Percentiles rank a stretch among this genome's conserved stretches.
phyloP scores from a whole-genome alignment of 2,113 vertebrate species.

The Colaptes auratus region DNA sequence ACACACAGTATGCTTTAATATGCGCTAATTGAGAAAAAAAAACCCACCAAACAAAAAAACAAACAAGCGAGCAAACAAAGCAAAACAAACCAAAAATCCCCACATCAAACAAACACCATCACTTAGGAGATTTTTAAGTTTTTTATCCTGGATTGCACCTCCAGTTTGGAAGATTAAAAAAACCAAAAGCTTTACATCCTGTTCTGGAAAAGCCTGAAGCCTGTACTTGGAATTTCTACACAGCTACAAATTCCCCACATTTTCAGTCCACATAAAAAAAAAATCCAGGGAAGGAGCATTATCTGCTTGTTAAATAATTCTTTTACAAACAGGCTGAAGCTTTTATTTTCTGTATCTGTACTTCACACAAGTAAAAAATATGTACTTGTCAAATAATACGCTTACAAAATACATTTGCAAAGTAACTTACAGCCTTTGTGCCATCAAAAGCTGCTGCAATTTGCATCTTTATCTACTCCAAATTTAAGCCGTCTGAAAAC shows the following conservation, averaged over 20 bases:
- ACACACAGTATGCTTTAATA: background rate
- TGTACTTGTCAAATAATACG: background rate
- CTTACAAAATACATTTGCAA: background rate
- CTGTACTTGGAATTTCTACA: background rate
- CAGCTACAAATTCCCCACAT: background rate
- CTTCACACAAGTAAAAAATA: background rate
- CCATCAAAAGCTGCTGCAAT: background rate
- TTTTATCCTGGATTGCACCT: background rate
- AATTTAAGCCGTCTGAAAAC: background rate
- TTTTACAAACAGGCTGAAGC: background rate
- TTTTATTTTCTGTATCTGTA: background rate
- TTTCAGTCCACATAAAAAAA: background rate
- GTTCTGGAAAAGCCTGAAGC: background rate
- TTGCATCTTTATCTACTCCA: background rate
- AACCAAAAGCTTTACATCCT: background rate
- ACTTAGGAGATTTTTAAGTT: background rate
- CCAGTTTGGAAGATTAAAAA: background rate
- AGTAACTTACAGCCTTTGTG: background rate
- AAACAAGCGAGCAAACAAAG: too few relatives aligned
- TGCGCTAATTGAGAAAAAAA: fast-evolving
- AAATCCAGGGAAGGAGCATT: background rate
- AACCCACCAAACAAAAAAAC: too few relatives aligned
- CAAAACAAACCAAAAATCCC: background rate
- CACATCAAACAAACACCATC: background rate
- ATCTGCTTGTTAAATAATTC: background rate